Evolutionary conservation across 2,113 vertebrate genomes (phyloP).

Genomic region (Rhinoptilus africanus): DNA sequence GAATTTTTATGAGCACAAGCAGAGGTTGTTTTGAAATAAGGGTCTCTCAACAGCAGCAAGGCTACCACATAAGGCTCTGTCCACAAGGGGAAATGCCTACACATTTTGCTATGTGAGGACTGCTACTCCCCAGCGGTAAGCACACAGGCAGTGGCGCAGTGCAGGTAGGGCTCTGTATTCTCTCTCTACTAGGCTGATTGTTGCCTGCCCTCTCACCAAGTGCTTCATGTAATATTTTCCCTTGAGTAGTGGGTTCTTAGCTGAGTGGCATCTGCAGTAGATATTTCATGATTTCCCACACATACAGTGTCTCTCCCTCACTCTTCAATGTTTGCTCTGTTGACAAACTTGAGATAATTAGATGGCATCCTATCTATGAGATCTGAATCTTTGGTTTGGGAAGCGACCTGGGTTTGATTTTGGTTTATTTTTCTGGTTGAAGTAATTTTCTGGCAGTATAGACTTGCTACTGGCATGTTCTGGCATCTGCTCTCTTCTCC

Average conservation of each 20-base stretch:
- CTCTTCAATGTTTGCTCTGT: background rate
- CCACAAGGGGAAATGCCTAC: background rate
- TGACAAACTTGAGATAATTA: background rate
- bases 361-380: background rate
- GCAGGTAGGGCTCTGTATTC: background rate
- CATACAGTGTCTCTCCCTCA: background rate
- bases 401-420: background rate
- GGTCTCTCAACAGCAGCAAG: background rate
- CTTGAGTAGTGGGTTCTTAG: background rate
- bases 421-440: background rate
- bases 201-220: background rate
- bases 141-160: background rate
- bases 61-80: background rate
- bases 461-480: background rate
- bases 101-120: accelerated
- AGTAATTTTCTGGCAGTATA: background rate
- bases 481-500: background rate
- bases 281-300: background rate
- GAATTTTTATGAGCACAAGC: background rate
- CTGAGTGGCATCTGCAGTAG: background rate
- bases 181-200: background rate
- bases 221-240: background rate
- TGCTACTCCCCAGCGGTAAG: background rate
- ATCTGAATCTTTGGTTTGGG: background rate
- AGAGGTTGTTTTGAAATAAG: background rate